Percentiles rank a stretch among this genome's conserved stretches.
phyloP scores from a whole-genome alignment of 2,888 invertebrate genomes.

The Trissolcus japonicus region DNA sequence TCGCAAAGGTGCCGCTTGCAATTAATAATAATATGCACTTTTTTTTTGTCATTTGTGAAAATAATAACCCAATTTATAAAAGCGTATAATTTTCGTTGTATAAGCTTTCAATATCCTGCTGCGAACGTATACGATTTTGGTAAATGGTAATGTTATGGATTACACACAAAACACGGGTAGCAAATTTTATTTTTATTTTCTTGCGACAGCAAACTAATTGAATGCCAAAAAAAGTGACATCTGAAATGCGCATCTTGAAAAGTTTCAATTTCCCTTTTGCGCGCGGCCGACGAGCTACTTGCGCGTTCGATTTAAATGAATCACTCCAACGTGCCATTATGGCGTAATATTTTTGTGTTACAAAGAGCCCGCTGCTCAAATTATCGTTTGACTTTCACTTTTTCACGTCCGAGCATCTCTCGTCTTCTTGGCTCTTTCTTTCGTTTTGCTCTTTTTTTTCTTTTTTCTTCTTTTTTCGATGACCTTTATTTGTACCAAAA shows the following conservation, averaged over 20 bases:
- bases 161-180: neutral
- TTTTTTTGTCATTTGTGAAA: too few relatives aligned
- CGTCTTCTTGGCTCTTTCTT: conserved; percentile 20
- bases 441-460: neutral
- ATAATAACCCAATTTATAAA: too few relatives aligned
- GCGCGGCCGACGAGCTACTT: neutral
- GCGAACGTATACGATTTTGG: too few relatives aligned
- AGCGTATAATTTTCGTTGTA: too few relatives aligned
- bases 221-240: conserved; percentile 5
- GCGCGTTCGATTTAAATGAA: conserved; percentile 21
- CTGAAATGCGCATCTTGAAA: conserved; percentile 3
- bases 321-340: conserved; percentile 31
- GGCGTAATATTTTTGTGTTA: conserved; percentile 37
- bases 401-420: conserved; percentile 6
- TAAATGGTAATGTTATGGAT: too few relatives aligned
- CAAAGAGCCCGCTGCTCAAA: conserved; percentile 42
- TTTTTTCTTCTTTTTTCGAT: neutral
- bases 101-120: too few relatives aligned
- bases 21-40: too few relatives aligned
- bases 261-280: conserved; percentile 23
- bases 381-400: conserved; percentile 38
- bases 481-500: neutral
- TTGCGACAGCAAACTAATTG: neutral
- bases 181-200: neutral
- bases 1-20: too few relatives aligned